Evolutionary conservation across 2,113 vertebrate genomes (phyloP).

Genomic region (Megalops atlanticus): DNA sequence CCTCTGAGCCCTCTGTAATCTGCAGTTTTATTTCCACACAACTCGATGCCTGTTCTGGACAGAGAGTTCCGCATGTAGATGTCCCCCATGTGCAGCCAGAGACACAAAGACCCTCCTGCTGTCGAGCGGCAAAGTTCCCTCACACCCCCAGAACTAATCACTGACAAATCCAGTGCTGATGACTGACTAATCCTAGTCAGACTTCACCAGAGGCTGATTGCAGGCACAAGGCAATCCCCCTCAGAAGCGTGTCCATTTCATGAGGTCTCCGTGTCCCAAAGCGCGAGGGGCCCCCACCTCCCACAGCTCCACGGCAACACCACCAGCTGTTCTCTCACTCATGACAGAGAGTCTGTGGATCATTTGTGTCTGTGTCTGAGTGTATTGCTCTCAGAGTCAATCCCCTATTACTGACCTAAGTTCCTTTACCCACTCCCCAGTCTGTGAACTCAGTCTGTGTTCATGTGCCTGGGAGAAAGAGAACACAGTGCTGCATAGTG

Average conservation of each 20-base stretch:
- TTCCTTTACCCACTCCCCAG: too few relatives aligned
- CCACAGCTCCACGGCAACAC: background rate
- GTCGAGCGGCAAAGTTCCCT: background rate
- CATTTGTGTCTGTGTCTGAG: too few relatives aligned
- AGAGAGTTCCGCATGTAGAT: too few relatives aligned
- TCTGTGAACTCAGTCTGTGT: too few relatives aligned
- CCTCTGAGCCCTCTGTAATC: background rate
- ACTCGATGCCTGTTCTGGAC: background rate
- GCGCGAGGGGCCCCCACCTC: background rate
- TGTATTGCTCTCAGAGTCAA: too few relatives aligned
- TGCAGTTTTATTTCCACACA: background rate
- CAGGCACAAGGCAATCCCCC: background rate
- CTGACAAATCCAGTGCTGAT: background rate
- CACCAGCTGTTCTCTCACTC: too few relatives aligned
- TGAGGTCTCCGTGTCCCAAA: background rate
- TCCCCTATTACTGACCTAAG: too few relatives aligned
- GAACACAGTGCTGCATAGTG: too few relatives aligned
- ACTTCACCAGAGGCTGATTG: background rate
- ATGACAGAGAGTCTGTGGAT: too few relatives aligned
- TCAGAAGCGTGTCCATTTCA: background rate
- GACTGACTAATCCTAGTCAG: background rate
- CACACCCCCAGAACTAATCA: background rate
- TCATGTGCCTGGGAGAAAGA: too few relatives aligned
- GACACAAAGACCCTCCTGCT: background rate
- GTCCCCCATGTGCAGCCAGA: background rate